Conservation (phyloP, 1,140 invertebrate genomes). For the Ceratoteleas bidentatus region DNA sequence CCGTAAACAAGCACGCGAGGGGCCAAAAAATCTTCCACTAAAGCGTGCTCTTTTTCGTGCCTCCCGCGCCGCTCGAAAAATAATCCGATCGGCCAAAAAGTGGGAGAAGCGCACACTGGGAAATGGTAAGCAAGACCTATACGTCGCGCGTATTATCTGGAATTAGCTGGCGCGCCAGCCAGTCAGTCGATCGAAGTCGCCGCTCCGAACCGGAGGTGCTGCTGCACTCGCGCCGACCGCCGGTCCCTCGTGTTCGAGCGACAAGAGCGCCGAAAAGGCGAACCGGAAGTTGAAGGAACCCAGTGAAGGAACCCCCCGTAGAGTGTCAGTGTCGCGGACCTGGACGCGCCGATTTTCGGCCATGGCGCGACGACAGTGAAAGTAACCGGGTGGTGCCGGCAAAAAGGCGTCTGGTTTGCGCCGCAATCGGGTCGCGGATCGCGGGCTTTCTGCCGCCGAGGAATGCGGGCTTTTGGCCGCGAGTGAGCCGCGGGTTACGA, state of each 20-base stretch:
- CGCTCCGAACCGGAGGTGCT: constrained; percentile 61
- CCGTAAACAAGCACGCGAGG: constrained; percentile 36
- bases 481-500: constrained; percentile 39
- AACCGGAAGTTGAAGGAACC: too few relatives aligned
- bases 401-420: constrained; percentile 55
- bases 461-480: constrained; percentile 34
- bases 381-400: constrained; percentile 64
- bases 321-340: too few relatives aligned
- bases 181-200: constrained; percentile 73
- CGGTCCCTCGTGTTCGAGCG: constrained; percentile 17
- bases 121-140: constrained; percentile 71
- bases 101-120: constrained; percentile 70
- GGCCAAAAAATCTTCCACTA: constrained; percentile 56
- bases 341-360: too few relatives aligned
- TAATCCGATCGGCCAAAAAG: constrained; percentile 47
- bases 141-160: constrained; percentile 76
- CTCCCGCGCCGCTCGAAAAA: constrained; percentile 56
- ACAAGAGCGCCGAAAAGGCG: too few relatives aligned
- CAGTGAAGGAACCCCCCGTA: too few relatives aligned
- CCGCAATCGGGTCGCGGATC: constrained; percentile 14
- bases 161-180: constrained; percentile 67
- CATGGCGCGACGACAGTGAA: constrained; percentile 63
- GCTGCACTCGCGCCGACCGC: constrained; percentile 11
- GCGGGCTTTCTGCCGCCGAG: constrained; percentile 38
- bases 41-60: constrained; percentile 57